Evolutionary conservation across 1,140 invertebrate species (phyloP).

Genomic region (Pachypsylla venusta): DNA sequence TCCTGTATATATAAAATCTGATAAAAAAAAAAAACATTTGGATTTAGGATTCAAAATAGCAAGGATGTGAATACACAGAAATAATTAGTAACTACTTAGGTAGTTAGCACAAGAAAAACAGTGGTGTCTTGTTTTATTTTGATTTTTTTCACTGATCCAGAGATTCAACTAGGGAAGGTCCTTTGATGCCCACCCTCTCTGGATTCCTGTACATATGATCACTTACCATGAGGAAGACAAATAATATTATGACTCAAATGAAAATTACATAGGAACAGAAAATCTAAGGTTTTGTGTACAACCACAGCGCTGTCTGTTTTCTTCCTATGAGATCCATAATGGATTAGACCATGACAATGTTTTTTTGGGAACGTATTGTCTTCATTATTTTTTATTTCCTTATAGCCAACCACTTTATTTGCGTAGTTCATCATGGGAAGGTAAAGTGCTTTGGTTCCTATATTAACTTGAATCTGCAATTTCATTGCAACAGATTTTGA

Average conservation of each 20-base stretch:
- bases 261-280: constrained; percentile 35
- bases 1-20: too few species aligned
- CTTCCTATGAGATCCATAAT: constrained; percentile 13
- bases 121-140: neutral
- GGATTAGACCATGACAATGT: neutral
- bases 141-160: neutral
- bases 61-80: constrained; percentile 15
- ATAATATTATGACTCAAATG: constrained; percentile 37
- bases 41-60: too few species aligned
- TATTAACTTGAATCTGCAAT: constrained; percentile 32
- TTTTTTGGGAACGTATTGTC: neutral
- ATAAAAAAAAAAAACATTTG: too few species aligned
- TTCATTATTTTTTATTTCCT: constrained; percentile 28
- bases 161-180: neutral
- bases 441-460: constrained; percentile 36
- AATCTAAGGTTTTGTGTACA: constrained; percentile 47
- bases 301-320: constrained; percentile 37
- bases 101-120: neutral
- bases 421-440: constrained; percentile 45
- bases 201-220: constrained; percentile 9
- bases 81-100: neutral
- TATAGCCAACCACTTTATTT: constrained; percentile 44
- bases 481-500: constrained; percentile 29
- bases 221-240: constrained; percentile 42
- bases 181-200: neutral